phyloP scores from a whole-genome alignment of 2,113 vertebrate genomes.

The Coryphaenoides rupestris region DNA sequence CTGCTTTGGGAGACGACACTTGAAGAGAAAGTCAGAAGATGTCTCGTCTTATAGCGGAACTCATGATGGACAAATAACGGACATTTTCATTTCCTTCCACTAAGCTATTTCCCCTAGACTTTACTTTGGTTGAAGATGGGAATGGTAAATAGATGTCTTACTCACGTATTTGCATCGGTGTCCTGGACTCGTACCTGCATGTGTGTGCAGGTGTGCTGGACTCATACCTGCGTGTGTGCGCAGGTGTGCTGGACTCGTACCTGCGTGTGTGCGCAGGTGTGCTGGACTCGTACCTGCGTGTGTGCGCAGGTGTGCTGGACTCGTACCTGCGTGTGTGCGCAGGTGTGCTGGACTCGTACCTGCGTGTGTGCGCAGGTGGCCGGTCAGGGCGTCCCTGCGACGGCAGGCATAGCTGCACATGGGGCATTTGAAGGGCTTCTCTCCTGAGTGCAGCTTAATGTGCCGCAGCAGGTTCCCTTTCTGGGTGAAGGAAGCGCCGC shows the following conservation, averaged over 20 bases:
- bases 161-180: no score
- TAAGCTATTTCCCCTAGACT: conserved; percentile 52
- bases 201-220: no score
- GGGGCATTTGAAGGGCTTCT: conserved; percentile 96
- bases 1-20: conserved; percentile 89
- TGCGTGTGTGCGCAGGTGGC: conserved; percentile 92
- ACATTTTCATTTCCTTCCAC: conserved; percentile 14
- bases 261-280: no score
- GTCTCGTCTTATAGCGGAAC: neutral
- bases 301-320: no score
- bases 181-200: no score
- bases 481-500: conserved; percentile 95
- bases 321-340: no score
- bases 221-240: no score
- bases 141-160: conserved; percentile 10
- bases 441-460: conserved; percentile 95
- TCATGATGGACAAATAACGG: neutral
- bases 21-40: neutral
- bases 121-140: conserved; percentile 14
- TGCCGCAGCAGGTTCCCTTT: conserved; percentile 96
- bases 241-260: no score
- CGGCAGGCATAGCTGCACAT: conserved; percentile 95
- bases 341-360: conserved; percentile 81
- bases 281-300: no score
- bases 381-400: conserved; percentile 88